Conservation (phyloP, 2,888 invertebrate genomes). For the Drepana falcataria region DNA sequence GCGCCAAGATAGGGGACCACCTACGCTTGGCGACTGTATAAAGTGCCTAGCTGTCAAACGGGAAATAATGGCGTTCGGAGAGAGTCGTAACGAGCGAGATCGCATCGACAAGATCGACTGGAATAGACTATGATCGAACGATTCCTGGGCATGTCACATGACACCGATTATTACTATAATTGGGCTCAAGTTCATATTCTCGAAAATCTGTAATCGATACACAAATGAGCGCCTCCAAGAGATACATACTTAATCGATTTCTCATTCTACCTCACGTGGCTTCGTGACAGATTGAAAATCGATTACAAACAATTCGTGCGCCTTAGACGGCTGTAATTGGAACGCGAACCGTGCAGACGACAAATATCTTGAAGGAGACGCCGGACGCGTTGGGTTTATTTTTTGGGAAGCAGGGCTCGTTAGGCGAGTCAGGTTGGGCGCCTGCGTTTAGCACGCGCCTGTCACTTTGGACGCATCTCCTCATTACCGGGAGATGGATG, state of each 20-base stretch:
- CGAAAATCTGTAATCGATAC: conserved; percentile 25
- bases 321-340: conserved; percentile 61
- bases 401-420: conserved; percentile 39
- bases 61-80: conserved; percentile 42
- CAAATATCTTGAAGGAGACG: conserved; percentile 47
- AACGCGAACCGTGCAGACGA: conserved; percentile 41
- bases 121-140: conserved; percentile 38
- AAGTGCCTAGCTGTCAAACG: conserved; percentile 39
- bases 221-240: conserved; percentile 23
- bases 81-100: conserved; percentile 38
- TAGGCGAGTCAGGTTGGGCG: conserved; percentile 39
- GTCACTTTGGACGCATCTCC: conserved; percentile 50
- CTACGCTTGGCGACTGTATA: conserved; percentile 41
- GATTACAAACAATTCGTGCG: conserved; percentile 56
- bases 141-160: conserved; percentile 15
- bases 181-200: background rate
- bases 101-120: conserved; percentile 35
- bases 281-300: conserved; percentile 52
- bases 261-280: conserved; percentile 35
- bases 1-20: conserved; percentile 54
- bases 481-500: conserved; percentile 52
- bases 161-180: conserved; percentile 15
- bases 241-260: conserved; percentile 29
- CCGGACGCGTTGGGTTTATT: conserved; percentile 22
- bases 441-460: conserved; percentile 23